phyloP scores from a whole-genome alignment of 2,888 invertebrate genomes.

The Tupiocoris notatus region DNA sequence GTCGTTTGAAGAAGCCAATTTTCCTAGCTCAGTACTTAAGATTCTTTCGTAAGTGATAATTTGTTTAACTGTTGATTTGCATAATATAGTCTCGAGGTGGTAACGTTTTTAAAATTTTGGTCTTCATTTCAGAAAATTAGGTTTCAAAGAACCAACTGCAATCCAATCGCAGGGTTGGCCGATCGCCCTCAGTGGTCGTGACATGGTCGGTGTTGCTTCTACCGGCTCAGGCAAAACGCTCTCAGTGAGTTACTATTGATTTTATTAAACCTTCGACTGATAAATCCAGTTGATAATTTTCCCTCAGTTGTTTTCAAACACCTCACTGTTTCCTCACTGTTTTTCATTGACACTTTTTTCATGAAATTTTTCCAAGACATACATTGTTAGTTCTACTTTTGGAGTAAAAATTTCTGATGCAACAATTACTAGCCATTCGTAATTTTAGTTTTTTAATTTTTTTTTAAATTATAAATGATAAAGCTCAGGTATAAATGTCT shows the following conservation, averaged over 20 bases:
- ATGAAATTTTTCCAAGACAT: no score
- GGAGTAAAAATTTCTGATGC: no score
- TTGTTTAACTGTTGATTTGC: not conserved
- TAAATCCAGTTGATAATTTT: no score
- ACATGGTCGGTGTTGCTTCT: constrained; percentile 94
- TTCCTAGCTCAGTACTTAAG: constrained; percentile 76
- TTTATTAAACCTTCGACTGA: no score
- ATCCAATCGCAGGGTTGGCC: constrained; percentile 98
- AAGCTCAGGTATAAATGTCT: not conserved
- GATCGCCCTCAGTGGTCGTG: constrained; percentile 84
- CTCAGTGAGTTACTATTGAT: constrained; percentile 60
- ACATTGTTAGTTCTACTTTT: no score
- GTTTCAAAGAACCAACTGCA: constrained; percentile 86
- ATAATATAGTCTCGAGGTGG: not conserved
- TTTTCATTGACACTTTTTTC: no score
- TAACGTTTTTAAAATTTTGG: not conserved
- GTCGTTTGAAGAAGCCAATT: constrained; percentile 85
- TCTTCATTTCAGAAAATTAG: constrained; percentile 64
- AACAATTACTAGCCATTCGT: no score
- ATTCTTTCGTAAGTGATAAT: constrained; percentile 55
- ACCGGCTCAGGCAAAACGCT: constrained; percentile 90
- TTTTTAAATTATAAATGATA: no score
- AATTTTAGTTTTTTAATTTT: not conserved
- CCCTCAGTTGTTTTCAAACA: no score
- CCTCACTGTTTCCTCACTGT: no score